Evolutionary conservation across 1,140 invertebrate genomes (phyloP), one percentile per base, ranked within the genome.

Genomic region (Zaprionus capensis): DNA sequence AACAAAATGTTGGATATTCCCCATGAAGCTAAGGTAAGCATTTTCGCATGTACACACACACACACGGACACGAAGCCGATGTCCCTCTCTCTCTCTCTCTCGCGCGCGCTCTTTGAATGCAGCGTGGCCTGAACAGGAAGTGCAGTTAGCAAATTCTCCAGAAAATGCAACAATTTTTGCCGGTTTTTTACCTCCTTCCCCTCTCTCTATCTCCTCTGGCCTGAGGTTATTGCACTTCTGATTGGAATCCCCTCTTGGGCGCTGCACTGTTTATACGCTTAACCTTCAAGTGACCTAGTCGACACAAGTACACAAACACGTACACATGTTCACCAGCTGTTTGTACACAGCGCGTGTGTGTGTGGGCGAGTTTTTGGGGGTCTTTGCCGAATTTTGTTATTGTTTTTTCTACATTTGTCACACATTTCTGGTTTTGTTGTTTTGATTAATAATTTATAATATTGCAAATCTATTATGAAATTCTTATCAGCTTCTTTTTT

Each of bases 1-100:
- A 71, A 14, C 49, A 91, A 76, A 73, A 92, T 92, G 91, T 81
- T 92, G 82, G 91, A 91, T 91, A 61, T 92, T 38, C 91, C 91
- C 53, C 69, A 86, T 53, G 91, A 92, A 91, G 91, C 67, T 20
- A 92, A 92, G 88, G 91, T 92, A 58, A 80, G 81, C 66, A 61
- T 36, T 41, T 28, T 49, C 7, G 15, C 38, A 41, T 31, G 17
- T 9, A 20, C 44, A 20, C 44, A 20, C 36, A 38, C 36, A 7
- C 41, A n/a, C 41, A 44, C 41, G 7, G 2, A 46, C n/a, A 17
- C 41, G 17, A n/a, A 17, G 7, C n/a, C 41, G n/a, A 17, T 17
- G n/a, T 17, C 53, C 49, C 67, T 12, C 58, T 26, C 58, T 66
- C 62, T 51, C 9, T 17, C 20, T 46, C 59, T 62, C n/a, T 28